Base-by-base conservation (phyloP, 2,113 vertebrate species). In the Thamnaconus septentrionalis region DNA sequence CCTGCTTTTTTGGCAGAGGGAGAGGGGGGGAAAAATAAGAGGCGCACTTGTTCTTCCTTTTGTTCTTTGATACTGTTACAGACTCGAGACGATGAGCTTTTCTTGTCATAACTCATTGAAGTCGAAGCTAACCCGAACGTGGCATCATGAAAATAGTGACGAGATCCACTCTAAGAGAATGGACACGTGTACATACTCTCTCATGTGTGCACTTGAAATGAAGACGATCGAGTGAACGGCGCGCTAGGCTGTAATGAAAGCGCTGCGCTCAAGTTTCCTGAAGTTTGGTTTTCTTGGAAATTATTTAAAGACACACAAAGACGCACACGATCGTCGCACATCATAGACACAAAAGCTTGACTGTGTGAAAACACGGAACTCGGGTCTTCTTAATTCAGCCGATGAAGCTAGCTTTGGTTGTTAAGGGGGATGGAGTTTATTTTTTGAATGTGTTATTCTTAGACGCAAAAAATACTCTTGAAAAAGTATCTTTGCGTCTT, bases 11-110 rank as follows among this genome's bases (percentile, higher is more conserved):
- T 64, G 78, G 63, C 64, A 73, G 60, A 69, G 64, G 45, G 80
- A 47, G 63, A 66, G 74, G 60, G 71, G 64, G 45, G 81, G 44
- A 82, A 82, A 84, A 66, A 61, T 79, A 79, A 84, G 76, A 82
- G 70, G 66, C 71, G 48, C 79, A 80, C 74, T 76, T 89, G 82
- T 89, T 88, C 87, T 63, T 87, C 83, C 82, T 86, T 90, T 89
- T 89, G 83, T 88, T 88, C 87, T 87, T 86, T 86, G 87, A 89
- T 89, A 88, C 85, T 85, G 84, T 82, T 88, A 87, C 86, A 84
- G 84, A 86, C 78, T 83, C 85, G 84, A 78, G 84, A 87, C 81
- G 83, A 78, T 86, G 79, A 87, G 85, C 75, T 79, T 87, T 82
- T 87, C 87, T 89, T 90, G 87, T 90, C 87, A 87, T 45, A 84